Evolutionary conservation across 1,140 invertebrate species (phyloP).

Genomic region (Aleiodes sp.): DNA sequence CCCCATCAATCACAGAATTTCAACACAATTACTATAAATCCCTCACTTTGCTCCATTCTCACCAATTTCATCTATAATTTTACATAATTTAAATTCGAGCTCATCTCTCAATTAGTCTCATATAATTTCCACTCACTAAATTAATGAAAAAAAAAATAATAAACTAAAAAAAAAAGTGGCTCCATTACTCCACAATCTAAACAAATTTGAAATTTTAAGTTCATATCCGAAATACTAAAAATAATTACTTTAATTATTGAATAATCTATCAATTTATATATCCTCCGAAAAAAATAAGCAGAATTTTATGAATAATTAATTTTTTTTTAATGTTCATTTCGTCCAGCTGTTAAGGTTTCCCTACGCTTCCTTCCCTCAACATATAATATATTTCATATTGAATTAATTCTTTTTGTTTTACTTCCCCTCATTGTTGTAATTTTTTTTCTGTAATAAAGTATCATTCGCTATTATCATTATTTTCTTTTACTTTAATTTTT

Average conservation of each 20-base stretch:
- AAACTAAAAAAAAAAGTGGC: neutral
- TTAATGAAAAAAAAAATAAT: neutral
- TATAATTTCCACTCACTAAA: neutral
- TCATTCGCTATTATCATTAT: slow-evolving; percentile 52
- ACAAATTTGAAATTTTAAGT: neutral
- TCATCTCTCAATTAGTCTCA: neutral
- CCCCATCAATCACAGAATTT: too few relatives aligned
- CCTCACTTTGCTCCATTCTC: too few relatives aligned
- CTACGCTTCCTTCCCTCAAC: neutral
- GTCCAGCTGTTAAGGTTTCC: neutral
- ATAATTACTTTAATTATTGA: slow-evolving; percentile 26
- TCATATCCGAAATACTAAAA: slow-evolving; percentile 18
- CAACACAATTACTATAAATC: too few relatives aligned
- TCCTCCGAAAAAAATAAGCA: neutral
- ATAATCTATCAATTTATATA: slow-evolving; percentile 33
- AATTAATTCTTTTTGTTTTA: too few relatives aligned
- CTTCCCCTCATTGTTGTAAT: slow-evolving; percentile 34
- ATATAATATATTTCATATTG: slow-evolving; percentile 7
- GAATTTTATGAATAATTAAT: too few relatives aligned
- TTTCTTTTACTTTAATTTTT: slow-evolving; percentile 27
- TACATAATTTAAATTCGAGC: neutral
- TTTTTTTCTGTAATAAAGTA: slow-evolving; percentile 49
- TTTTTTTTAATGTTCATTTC: too few relatives aligned
- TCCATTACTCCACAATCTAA: neutral
- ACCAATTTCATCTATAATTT: neutral